phyloP scores from a whole-genome alignment of 2,888 invertebrate species.

The Drosophila subsilvestris region DNA sequence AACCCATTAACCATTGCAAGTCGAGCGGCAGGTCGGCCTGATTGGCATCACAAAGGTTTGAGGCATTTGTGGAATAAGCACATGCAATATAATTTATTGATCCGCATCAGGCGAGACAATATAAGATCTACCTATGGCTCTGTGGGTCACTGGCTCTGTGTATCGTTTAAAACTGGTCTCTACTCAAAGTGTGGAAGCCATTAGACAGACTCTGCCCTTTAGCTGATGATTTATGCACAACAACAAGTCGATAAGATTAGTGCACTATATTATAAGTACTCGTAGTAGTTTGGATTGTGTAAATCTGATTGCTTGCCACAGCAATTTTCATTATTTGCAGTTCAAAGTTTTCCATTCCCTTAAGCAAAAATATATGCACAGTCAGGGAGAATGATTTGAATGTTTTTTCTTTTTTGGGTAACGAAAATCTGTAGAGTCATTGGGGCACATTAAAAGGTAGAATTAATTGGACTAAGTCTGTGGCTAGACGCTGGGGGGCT shows the following conservation, averaged over 20 bases:
- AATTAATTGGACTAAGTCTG: background rate
- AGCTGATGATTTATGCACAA: background rate
- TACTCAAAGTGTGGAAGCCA: background rate
- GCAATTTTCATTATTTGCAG: background rate
- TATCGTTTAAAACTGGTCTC: background rate
- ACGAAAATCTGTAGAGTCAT: background rate
- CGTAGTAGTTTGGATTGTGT: too few species aligned
- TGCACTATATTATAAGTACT: background rate
- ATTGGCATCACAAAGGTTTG: slow-evolving; percentile 18
- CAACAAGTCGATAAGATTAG: background rate
- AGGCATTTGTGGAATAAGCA: background rate
- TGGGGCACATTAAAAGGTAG: background rate
- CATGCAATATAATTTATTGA: slow-evolving; percentile 11
- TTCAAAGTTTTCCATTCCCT: background rate
- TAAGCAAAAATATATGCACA: background rate
- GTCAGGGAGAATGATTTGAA: background rate
- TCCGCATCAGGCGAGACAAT: background rate
- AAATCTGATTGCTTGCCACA: background rate
- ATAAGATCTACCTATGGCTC: background rate
- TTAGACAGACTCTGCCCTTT: background rate
- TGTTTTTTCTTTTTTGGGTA: background rate
- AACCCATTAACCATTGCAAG: slow-evolving; percentile 20
- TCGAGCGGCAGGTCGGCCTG: background rate
- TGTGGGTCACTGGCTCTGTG: background rate
- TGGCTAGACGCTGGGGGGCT: background rate